Evolutionary conservation across 2,113 vertebrate species (phyloP).

Genomic region (Noctilio leporinus): DNA sequence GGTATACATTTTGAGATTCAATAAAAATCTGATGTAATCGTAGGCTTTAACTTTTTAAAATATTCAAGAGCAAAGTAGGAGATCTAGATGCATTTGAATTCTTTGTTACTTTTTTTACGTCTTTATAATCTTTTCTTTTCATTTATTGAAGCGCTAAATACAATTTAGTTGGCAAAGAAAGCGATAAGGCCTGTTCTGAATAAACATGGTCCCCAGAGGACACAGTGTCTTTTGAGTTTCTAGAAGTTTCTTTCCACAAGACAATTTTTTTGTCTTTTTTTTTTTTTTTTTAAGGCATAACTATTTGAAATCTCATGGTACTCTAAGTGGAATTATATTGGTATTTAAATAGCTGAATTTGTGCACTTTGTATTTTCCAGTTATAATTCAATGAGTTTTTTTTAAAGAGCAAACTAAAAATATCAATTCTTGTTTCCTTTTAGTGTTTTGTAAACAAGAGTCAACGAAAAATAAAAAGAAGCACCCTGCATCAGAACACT

Average conservation of each 20-base stretch:
- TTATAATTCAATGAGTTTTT: background rate
- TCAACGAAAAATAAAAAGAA: background rate
- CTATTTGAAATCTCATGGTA: conserved; percentile 7
- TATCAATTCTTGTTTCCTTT: background rate
- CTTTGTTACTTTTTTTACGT: conserved; percentile 41
- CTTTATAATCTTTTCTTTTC: conserved; percentile 45
- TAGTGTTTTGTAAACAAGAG: background rate
- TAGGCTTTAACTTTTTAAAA: conserved; percentile 50
- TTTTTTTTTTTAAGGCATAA: background rate
- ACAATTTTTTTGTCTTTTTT: background rate
- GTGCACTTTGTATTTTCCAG: background rate
- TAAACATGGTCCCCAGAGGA: background rate
- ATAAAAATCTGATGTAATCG: conserved; percentile 64
- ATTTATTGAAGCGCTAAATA: conserved; percentile 50
- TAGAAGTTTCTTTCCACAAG: conserved; percentile 39
- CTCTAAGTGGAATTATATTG: background rate
- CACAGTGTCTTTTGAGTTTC: background rate
- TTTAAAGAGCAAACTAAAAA: background rate
- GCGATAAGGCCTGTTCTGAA: background rate
- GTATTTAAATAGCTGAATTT: conserved; percentile 17
- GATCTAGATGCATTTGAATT: conserved; percentile 14
- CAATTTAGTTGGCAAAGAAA: conserved; percentile 35
- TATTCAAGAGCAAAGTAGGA: conserved; percentile 36
- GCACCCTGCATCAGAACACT: background rate
- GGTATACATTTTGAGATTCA: conserved; percentile 27